These are phyloP conservation scores for Caretta caretta DNA, from an alignment of 2,113 vertebrate species.

Conservation along the genomic window DNA sequence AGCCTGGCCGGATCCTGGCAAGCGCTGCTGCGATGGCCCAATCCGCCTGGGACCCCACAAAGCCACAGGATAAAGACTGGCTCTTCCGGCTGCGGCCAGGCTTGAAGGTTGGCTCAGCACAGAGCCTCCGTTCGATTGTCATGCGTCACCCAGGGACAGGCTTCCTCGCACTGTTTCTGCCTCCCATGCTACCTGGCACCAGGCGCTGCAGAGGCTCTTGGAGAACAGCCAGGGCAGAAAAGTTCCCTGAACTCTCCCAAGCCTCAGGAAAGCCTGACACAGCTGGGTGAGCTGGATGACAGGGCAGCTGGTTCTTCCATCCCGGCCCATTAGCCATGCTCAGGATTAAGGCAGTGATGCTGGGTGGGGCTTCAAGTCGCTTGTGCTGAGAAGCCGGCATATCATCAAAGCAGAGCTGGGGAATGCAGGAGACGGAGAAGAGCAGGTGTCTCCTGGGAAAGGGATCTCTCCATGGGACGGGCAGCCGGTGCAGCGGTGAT, in stretches of 20 bases:
- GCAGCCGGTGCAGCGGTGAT: not conserved
- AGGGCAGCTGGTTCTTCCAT: not conserved
- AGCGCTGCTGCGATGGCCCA: too few relatives aligned
- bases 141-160: not conserved
- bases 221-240: not conserved
- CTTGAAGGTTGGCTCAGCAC: too few relatives aligned
- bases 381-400: not conserved
- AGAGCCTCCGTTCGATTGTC: not conserved
- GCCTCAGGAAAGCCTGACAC: not conserved
- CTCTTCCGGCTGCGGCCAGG: not conserved
- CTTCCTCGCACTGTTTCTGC: not conserved
- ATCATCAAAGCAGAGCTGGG: too few relatives aligned
- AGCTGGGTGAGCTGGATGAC: not conserved
- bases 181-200: not conserved
- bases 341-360: not conserved
- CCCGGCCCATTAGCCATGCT: not conserved
- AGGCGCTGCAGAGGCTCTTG: not conserved
- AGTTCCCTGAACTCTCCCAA: not conserved
- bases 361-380: too few relatives aligned
- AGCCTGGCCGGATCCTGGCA: not conserved
- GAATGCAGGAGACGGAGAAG: not conserved
- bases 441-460: not conserved
- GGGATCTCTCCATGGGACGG: not conserved
- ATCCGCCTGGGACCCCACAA: not conserved
- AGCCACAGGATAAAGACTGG: not conserved